Evolutionary conservation across 1,140 invertebrate species (phyloP).

Genomic region (Trichonephila clavata): DNA sequence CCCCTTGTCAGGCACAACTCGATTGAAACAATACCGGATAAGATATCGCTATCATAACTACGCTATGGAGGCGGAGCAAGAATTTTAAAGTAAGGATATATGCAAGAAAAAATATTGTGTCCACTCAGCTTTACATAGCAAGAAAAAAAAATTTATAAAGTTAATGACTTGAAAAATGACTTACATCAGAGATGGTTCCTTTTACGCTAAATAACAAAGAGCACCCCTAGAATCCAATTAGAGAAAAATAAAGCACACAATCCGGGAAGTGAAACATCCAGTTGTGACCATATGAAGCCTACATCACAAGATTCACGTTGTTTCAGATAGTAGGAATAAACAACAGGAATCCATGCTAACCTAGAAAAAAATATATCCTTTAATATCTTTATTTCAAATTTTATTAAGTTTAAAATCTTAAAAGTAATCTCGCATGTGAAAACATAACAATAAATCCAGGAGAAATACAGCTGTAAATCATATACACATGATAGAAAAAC

Average conservation of each 20-base stretch:
- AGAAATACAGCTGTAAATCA: background rate
- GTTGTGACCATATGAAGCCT: background rate
- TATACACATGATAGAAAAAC: no score
- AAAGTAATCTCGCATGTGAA: background rate
- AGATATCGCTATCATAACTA: no score
- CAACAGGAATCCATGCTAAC: constrained; percentile 41
- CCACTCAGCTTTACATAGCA: no score
- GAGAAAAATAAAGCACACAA: constrained; percentile 34
- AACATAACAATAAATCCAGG: background rate
- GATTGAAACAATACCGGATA: no score
- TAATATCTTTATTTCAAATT: no score
- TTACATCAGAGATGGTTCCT: constrained; percentile 63
- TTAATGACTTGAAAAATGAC: background rate
- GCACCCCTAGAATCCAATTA: constrained; percentile 34
- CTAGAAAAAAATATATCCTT: background rate
- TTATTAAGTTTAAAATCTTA: no score
- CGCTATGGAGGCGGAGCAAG: no score
- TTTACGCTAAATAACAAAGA: constrained; percentile 23
- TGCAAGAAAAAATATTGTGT: no score
- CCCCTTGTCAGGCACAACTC: no score
- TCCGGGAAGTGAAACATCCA: background rate
- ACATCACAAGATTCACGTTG: background rate
- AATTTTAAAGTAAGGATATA: no score
- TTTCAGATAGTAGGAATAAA: constrained; percentile 34
- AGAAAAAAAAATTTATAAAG: no score